Base-by-base conservation (phyloP, 2,888 invertebrate species). In the Apotomis turbidana region DNA sequence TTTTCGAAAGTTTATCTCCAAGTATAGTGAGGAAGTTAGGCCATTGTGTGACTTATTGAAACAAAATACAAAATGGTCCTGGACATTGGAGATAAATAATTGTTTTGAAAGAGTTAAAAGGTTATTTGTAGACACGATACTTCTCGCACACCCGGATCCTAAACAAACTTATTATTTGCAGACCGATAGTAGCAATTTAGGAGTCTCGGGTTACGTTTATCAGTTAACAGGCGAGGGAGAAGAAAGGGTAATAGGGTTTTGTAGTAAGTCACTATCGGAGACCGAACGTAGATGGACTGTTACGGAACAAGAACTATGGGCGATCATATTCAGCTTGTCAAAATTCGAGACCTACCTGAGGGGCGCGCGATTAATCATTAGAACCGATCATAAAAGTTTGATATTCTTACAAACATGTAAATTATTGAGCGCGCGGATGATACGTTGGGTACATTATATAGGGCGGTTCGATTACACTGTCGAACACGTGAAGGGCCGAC, bases 161-260 rank as follows among this genome's bases (percentile, higher is more conserved):
- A 61, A 61, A 4, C 15, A 61, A 10, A 49, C 61, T 1, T 61
- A 61, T 46, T 61, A 61, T 49, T 13, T 61, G 3, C 69, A 70
- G n/a, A 70, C 70, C 9, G 70, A 70, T 15, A 70, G 70, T 5
- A 57, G 57, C 5, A 58, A 36, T 8, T 51, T 36, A 9, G 70
- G 38, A 15, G 15, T 15, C 1, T 15, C 15, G 15, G 15, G 15
- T 15, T 15, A 15, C 15, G 15, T 15, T 15, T 5, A 27, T 70
- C 36, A 15, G 15, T 15, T 15, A 15, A 15, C 15, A 15, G 1
- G 15, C 15, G 15, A 15, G 15, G 15, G 15, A 15, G 15, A 15
- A 15, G 15, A 15, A 1, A 15, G 15, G 15, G 15, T 15, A 15
- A 15, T 15, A 15, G 15, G 15, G 15, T 15, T 15, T 15, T 15